Base-by-base conservation (phyloP, 2,113 vertebrate species). In the Dipodomys ordii region DNA sequence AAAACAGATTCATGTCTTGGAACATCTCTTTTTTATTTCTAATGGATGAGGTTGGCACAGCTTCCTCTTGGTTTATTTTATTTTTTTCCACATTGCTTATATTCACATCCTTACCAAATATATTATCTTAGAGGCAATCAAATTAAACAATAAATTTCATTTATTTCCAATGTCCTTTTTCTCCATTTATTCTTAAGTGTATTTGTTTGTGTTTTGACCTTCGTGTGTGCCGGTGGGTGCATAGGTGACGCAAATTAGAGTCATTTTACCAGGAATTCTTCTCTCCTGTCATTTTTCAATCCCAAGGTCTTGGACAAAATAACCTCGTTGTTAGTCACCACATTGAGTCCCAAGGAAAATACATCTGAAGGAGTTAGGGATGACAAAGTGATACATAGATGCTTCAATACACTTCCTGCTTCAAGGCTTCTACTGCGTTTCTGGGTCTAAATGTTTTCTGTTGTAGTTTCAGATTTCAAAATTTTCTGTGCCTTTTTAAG, bases 271-370 rank as follows among this genome's bases (percentile, higher is more conserved):
- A 97, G 97, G 95, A 97, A 97, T 93, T 76, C 83, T 95, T 79
- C 92, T 95, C 77, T 57, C 78, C 96, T 95, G 91, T 94, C 96
- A 97, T 97, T 97, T 97, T 97, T 97, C 93, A 97, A 91, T 95
- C 87, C 93, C 96, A 98, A 98, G 96, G 95, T 97, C 95, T 97
- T 96, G 93, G 92, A 97, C 97, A 97, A 98, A 98, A 98, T 97
- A 97, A 97, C 96, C 87, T 89, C 95, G 93, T 97, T 98, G 95
- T 98, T 97, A 97, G 94, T 98, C 94, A 98, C 91, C 77, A 96
- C 93, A 97, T 65, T 96, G 96, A 97, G 97, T 97, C 94, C 91
- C 94, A 94, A 95, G 93, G 97, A 97, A 97, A 98, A 97, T 96
- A 97, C 82, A 81, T 95, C 94, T 35, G 85, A 92, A 94, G 94